phyloP scores from a whole-genome alignment of 2,113 vertebrate species.

The Salvelinus alpinus region DNA sequence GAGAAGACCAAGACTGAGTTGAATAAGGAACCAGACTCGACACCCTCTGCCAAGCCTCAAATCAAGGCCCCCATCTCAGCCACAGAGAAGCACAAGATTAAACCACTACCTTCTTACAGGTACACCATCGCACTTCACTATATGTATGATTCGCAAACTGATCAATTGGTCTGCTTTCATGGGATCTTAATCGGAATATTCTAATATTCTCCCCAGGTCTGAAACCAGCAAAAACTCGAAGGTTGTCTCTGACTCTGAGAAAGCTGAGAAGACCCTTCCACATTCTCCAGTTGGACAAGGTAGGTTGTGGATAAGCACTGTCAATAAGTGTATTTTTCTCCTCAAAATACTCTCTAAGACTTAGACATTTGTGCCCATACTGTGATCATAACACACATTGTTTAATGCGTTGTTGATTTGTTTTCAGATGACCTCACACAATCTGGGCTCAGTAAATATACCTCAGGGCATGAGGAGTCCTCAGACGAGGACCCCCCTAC shows the following conservation, averaged over 20 bases:
- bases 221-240: conserved; percentile 79
- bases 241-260: conserved; percentile 74
- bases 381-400: background rate
- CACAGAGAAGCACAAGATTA: conserved; percentile 78
- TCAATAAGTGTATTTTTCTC: background rate
- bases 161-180: no score
- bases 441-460: conserved; percentile 52
- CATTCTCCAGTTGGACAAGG: conserved; percentile 76
- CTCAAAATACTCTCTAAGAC: background rate
- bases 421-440: conserved; percentile 46
- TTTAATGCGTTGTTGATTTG: background rate
- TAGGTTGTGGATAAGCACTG: conserved; percentile 58
- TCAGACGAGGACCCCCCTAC: conserved; percentile 66
- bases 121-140: background rate
- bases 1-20: conserved; percentile 94
- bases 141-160: background rate
- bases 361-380: background rate
- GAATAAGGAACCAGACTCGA: conserved; percentile 78
- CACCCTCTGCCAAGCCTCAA: conserved; percentile 77
- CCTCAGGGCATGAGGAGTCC: conserved; percentile 61
- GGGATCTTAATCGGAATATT: no score
- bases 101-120: conserved; percentile 65
- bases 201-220: conserved; percentile 61
- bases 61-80: conserved; percentile 74
- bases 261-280: conserved; percentile 65